phyloP scores from a whole-genome alignment of 2,797 vertebrate genomes.

The Takifugu ocellatus region DNA sequence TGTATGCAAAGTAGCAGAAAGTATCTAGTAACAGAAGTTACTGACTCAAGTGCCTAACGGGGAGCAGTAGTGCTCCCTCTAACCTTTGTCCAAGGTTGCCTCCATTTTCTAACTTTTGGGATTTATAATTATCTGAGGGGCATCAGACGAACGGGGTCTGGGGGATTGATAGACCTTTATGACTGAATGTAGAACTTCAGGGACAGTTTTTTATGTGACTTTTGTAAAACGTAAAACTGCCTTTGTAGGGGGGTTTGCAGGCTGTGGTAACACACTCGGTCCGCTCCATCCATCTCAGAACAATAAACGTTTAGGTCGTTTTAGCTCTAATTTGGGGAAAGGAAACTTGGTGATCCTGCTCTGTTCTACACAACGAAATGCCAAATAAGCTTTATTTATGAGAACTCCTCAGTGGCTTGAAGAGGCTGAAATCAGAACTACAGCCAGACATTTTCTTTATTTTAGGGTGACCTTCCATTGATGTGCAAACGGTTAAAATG shows the following conservation, averaged over 20 bases:
- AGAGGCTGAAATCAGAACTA: conserved; percentile 18
- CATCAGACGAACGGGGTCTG: conserved; percentile 11
- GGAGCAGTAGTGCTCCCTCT: conserved; percentile 31
- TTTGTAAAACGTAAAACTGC: conserved; percentile 46
- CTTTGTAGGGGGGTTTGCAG: conserved; percentile 33
- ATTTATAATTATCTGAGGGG: conserved; percentile 8
- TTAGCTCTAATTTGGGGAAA: not conserved
- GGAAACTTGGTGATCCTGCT: not conserved
- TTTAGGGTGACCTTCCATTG: conserved; percentile 18
- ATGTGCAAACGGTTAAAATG: conserved; percentile 23
- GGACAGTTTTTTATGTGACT: conserved; percentile 42
- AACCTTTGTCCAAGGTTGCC: conserved; percentile 36
- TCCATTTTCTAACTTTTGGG: conserved; percentile 39
- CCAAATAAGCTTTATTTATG: conserved; percentile 42
- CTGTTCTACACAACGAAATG: conserved; percentile 56
- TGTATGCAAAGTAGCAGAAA: conserved; percentile 2
- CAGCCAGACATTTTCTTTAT: conserved; percentile 8
- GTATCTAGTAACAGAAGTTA: conserved; percentile 19
- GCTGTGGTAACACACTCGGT: no score
- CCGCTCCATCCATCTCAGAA: no score
- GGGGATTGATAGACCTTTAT: conserved; percentile 19
- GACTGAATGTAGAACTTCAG: conserved; percentile 52
- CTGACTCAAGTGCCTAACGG: conserved; percentile 65
- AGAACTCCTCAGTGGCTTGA: conserved; percentile 30
- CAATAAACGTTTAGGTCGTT: no score